Evolutionary conservation across 2,113 vertebrate species (phyloP), one percentile per base, ranked within the genome.

Genomic region (Paralichthys olivaceus): DNA sequence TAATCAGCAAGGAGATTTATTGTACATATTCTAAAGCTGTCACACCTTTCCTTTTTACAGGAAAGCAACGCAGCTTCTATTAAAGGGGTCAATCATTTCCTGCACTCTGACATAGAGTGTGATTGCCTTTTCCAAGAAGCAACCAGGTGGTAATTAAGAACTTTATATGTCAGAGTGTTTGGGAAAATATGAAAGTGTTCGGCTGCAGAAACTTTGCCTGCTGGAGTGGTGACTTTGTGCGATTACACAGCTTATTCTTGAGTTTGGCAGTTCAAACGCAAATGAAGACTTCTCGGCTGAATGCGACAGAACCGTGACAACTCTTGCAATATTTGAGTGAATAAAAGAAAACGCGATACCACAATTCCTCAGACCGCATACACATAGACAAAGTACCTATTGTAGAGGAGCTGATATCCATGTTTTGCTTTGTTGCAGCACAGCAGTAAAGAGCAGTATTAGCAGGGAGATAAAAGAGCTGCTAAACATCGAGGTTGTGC

Each of bases 1-100:
- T 80, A 90, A 90, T 91, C 91, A 90, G 64, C 83, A 73, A 49
- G 63, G 34, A 91, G 86, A 94, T 93, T 81, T 92, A 86, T 82
- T 87, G 85, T 87, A 80, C 85, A 89, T 88, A 85, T 86, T 92
- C 88, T 89, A 77, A 62, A 80, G 68, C 85, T 90, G 90, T 88
- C 93, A 86, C 87, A 77, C 81, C 69, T 84, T 65, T 58, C 81
- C 73, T 87, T 84, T 83, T 79, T 86, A 72, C 76, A 43, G 45
- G 77, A 54, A 91, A 83, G 74, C 77, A 87, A 83, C 29, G 19
- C 74, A 34, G 65, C 80, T 89, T 92, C 92, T 90, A 93, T 93
- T 92, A 90, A 91, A 84, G 69, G 80, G 88, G 89, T 87, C 86
- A 85, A 85, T 92, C 91, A 89, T 86, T 87, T 81, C 71, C 73